A percentile compares a stretch with the other conserved stretches of the same genome.
phyloP scores from a whole-genome alignment of 2,797 vertebrate genomes.

The Caiman crocodilus region DNA sequence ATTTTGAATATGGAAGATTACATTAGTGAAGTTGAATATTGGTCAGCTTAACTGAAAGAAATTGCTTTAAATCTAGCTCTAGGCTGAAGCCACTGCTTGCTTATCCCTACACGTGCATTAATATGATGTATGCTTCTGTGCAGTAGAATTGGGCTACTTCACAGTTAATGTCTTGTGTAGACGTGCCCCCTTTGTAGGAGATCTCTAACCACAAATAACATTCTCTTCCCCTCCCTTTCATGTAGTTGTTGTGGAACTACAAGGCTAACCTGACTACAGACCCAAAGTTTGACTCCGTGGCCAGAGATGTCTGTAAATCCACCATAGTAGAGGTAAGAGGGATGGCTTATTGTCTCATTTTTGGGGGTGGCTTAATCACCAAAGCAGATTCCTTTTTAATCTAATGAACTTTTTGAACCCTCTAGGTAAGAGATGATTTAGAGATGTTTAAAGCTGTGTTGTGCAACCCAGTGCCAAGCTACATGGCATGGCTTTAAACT shows the following conservation, averaged over 20 bases:
- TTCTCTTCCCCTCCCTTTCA: background rate
- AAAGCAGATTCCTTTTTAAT: background rate
- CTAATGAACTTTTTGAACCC: background rate
- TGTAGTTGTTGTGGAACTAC: slow-evolving; percentile 94
- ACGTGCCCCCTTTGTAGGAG: background rate
- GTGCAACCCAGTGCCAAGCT: too few relatives aligned
- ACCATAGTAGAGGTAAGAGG: slow-evolving; percentile 89
- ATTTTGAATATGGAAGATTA: too few relatives aligned
- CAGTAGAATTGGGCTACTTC: too few relatives aligned
- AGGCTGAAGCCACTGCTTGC: background rate
- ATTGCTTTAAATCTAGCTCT: background rate
- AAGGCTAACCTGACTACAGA: slow-evolving; percentile 95
- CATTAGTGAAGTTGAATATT: too few relatives aligned
- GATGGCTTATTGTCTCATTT: background rate
- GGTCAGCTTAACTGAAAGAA: background rate
- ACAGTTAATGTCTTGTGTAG: too few relatives aligned
- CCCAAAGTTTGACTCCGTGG: slow-evolving; percentile 95
- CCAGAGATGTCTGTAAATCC: slow-evolving; percentile 93
- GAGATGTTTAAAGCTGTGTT: background rate
- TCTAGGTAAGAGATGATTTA: background rate
- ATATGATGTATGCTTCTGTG: too few relatives aligned
- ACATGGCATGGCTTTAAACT: too few relatives aligned
- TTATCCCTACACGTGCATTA: background rate
- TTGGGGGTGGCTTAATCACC: too few relatives aligned
- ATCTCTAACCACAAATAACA: background rate